phyloP scores from a whole-genome alignment of 1,140 invertebrate species.

The Dendrolimus kikuchii region DNA sequence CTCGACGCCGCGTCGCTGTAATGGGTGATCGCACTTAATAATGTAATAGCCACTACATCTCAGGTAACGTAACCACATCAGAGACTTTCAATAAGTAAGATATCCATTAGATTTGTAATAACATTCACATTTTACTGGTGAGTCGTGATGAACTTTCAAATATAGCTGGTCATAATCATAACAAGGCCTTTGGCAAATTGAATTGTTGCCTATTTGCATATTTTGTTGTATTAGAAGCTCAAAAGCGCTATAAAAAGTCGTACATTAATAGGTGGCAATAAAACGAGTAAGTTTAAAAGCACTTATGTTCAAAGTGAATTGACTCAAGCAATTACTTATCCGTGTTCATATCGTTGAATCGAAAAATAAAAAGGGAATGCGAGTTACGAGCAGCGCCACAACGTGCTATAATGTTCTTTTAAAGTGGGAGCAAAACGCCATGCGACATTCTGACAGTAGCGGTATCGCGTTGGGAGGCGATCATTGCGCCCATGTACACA shows the following conservation, averaged over 20 bases:
- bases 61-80: slow-evolving; percentile 26
- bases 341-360: slow-evolving; percentile 29
- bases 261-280: not conserved
- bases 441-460: slow-evolving; percentile 30
- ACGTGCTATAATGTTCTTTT: slow-evolving; percentile 17
- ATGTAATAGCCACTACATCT: slow-evolving; percentile 30
- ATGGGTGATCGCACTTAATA: slow-evolving; percentile 52
- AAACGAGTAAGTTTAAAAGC: slow-evolving; percentile 1
- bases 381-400: slow-evolving; percentile 24
- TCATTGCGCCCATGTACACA: too few relatives aligned
- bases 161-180: too few relatives aligned
- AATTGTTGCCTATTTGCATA: too few relatives aligned
- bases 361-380: slow-evolving; percentile 31
- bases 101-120: too few relatives aligned
- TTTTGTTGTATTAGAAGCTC: too few relatives aligned
- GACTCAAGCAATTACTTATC: slow-evolving; percentile 30
- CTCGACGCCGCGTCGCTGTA: slow-evolving; percentile 26
- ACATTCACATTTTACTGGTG: too few relatives aligned
- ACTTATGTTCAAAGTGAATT: slow-evolving; percentile 15
- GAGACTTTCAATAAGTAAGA: too few relatives aligned
- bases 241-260: too few relatives aligned
- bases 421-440: slow-evolving; percentile 34
- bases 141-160: too few relatives aligned
- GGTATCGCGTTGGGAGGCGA: slow-evolving; percentile 7
- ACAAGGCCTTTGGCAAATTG: too few relatives aligned